Percentiles rank a stretch among this genome's conserved stretches.
Evolutionary conservation across 2,888 invertebrate genomes (phyloP).

Genomic region (Spicauda simplicius): DNA sequence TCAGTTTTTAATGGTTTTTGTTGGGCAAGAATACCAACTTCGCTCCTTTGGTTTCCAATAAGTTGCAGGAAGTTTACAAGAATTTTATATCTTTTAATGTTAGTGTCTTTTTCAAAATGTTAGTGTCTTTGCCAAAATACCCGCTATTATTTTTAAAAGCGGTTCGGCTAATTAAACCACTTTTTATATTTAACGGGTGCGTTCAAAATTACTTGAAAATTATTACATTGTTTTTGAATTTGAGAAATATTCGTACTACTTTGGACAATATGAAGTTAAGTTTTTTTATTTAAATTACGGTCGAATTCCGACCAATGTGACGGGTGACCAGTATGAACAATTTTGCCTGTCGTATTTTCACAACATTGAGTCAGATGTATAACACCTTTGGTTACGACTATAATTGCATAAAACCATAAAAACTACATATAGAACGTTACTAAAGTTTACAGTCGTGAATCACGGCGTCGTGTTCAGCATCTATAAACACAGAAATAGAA

Average conservation of each 20-base stretch:
- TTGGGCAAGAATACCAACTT: constrained; percentile 19
- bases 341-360: not conserved
- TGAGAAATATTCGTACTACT: no score
- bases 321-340: no score
- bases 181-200: no score
- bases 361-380: not conserved
- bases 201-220: no score
- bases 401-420: constrained; percentile 5
- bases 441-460: not conserved
- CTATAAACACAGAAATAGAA: not conserved
- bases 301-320: no score
- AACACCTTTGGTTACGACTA: not conserved
- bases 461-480: not conserved
- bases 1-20: constrained; percentile 31
- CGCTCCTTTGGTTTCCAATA: constrained; percentile 4
- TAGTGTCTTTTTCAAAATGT: no score
- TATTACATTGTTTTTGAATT: no score
- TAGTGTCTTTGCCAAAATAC: no score
- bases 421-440: constrained; percentile 2
- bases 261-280: no score
- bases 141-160: no score
- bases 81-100: not conserved
- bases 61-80: constrained; percentile 2
- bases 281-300: no score
- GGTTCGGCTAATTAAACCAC: no score